Base-by-base conservation (phyloP, 2,888 invertebrate species). In the Phortica magna region DNA sequence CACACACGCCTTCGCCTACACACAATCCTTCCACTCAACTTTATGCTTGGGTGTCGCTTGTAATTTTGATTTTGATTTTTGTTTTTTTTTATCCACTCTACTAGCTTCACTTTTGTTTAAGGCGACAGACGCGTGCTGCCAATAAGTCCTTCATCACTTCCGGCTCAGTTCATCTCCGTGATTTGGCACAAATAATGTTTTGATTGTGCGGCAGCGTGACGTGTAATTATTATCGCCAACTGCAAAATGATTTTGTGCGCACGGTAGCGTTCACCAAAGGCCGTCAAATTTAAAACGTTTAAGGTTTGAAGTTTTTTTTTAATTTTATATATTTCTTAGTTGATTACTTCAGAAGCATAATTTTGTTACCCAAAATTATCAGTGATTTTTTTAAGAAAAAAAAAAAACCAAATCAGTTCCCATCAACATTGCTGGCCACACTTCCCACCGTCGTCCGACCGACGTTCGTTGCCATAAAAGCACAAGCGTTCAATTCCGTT, bases 91-190 rank as follows among this genome's bases (percentile, higher is more conserved):
- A 0, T 9, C 12, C 14, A 7, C 39, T 64, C 9, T n/a, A 0
- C 12, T 31, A 31, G 5, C 31, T 31, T 31, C 31, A 31, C 31
- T 31, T 31, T 31, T 31, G 31, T 31, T 31, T 31, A 4, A 31
- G 31, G 31, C 22, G 7, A 61, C 19, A 79, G 73, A 84, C 90
- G 90, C 90, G 90, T 90, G 90, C 87, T 89, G 89, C 88, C 90
- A 90, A 90, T 90, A 89, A 90, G 88, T 86, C 85, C 89, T 90
- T 90, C 89, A 90, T 90, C 90, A 89, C 90, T 90, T 90, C 90
- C 90, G 89, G 88, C 84, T 89, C 84, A 88, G 87, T 90, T 88
- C 89, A 89, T 84, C 80, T 87, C 83, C 88, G 89, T 89, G 90
- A 89, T 89, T 89, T 84, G 81, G 85, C 90, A 90, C 89, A 90